phyloP scores from a whole-genome alignment of 2,888 invertebrate genomes.

The Lasioglossum leucozonium region DNA sequence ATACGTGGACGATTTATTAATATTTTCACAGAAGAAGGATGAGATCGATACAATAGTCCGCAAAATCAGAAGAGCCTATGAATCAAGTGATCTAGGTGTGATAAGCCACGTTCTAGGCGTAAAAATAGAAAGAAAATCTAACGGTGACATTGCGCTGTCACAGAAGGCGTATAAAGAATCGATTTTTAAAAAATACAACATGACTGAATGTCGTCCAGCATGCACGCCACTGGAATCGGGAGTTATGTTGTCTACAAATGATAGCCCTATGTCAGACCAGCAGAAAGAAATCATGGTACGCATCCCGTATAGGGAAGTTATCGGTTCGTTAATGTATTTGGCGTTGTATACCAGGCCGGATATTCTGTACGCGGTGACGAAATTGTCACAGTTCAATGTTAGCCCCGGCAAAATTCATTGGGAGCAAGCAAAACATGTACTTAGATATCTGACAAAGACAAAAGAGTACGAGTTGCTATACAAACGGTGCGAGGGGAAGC shows the following conservation, averaged over 20 bases:
- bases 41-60: neutral
- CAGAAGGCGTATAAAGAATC: neutral
- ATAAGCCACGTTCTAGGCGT: conserved; percentile 3
- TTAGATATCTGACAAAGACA: conserved; percentile 32
- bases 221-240: too few species aligned
- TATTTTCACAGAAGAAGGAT: conserved; percentile 15
- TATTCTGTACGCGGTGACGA: neutral
- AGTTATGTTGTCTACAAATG: neutral
- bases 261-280: neutral
- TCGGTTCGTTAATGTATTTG: neutral
- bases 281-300: neutral
- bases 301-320: conserved; percentile 16
- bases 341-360: conserved; percentile 13
- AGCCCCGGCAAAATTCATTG: conserved; percentile 17
- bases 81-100: conserved; percentile 13
- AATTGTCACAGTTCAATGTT: conserved; percentile 32
- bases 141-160: neutral
- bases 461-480: neutral
- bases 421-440: conserved; percentile 35
- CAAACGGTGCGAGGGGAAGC: neutral
- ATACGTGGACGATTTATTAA: conserved; percentile 30
- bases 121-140: neutral
- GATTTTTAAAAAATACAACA: conserved; percentile 19
- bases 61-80: neutral
- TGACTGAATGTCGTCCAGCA: conserved; percentile 6